These are phyloP conservation scores for Lerema accius DNA, from an alignment of 1,140 invertebrate species.

Conservation along the genomic window DNA sequence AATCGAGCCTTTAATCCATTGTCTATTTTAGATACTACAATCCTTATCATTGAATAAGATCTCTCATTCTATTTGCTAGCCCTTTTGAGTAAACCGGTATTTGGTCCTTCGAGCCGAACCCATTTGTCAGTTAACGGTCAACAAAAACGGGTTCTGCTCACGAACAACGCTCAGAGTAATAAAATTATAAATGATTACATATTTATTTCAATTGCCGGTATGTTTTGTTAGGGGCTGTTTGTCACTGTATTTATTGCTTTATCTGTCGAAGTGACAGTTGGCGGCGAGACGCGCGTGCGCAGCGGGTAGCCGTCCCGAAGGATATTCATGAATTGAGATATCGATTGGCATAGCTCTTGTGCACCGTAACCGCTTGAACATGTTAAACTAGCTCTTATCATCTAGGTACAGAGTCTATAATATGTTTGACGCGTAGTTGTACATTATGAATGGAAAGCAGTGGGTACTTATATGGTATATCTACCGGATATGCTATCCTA, in stretches of 20 bases:
- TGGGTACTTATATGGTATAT: too few relatives aligned
- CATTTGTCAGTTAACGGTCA: conserved; percentile 31
- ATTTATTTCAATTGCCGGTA: conserved; percentile 52
- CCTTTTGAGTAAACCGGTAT: conserved; percentile 19
- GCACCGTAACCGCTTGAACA: too few relatives aligned
- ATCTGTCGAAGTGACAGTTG: conserved; percentile 56
- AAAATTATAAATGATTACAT: conserved; percentile 53
- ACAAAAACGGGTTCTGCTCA: conserved; percentile 25
- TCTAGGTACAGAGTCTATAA: too few relatives aligned
- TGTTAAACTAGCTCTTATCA: too few relatives aligned
- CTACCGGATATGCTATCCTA: too few relatives aligned
- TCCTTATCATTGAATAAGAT: conserved; percentile 5
- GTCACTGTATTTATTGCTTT: conserved; percentile 57
- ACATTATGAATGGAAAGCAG: too few relatives aligned
- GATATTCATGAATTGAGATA: conserved; percentile 44
- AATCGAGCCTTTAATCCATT: too few relatives aligned
- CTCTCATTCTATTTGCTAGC: conserved; percentile 18
- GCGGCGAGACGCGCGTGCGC: conserved; percentile 47
- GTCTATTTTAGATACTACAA: background rate
- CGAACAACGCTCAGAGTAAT: conserved; percentile 39
- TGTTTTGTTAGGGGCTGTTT: conserved; percentile 46
- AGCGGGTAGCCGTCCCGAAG: conserved; percentile 43
- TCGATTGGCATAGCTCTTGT: conserved; percentile 19
- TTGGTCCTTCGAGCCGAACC: conserved; percentile 25
- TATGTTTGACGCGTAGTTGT: too few relatives aligned